Evolutionary conservation across 2,888 invertebrate species (phyloP), one percentile per base, ranked within the genome.

Genomic region (Dione juno): DNA sequence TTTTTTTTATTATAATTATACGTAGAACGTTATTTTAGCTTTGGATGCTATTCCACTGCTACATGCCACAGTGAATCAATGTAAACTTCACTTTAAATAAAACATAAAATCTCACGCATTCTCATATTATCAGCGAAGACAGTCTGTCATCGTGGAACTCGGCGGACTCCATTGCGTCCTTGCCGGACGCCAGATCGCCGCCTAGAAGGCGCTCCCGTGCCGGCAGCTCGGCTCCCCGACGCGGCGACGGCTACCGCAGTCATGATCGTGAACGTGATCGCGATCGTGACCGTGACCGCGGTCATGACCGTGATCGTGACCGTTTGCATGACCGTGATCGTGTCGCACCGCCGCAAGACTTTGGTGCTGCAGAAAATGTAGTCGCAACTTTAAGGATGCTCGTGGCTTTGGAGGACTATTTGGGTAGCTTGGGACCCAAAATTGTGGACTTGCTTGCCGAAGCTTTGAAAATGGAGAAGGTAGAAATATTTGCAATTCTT

Each of bases 391-490:
- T 97, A 70, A 93, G 97, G 48, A 90, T 96, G 74, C 91, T 98
- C 0, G 96, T 97, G 0, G 97, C 97, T 0, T 88, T 98, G 7
- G 97, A 98, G 84, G 96, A 96, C 77, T 96, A 96, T 80, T 88
- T 98, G 63, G 97, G 97, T n/a, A 97, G 97, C 48, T 89, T 97
- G 8, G 97, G 97, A 0, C 97, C 97, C 0, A 96, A 96, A 86
- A 94, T 97, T 14, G 95, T 97, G 0, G 95, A 96, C 72, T 84
- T 97, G 74, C 88, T 97, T n/a, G 95, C 96, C 0, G 95, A 95
- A 72, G 97, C 97, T 0, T 85, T 97, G 58, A 96, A 95, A 50
- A 94, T 97, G 88, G 97, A 97, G 81, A 97, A 97, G 88, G 93
- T 93, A 58, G 28, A 41, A 11, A 40, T 6, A n/a, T n/a, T 43